Base-by-base conservation (phyloP, 2,113 vertebrate genomes). In the Telmatochromis sp. region DNA sequence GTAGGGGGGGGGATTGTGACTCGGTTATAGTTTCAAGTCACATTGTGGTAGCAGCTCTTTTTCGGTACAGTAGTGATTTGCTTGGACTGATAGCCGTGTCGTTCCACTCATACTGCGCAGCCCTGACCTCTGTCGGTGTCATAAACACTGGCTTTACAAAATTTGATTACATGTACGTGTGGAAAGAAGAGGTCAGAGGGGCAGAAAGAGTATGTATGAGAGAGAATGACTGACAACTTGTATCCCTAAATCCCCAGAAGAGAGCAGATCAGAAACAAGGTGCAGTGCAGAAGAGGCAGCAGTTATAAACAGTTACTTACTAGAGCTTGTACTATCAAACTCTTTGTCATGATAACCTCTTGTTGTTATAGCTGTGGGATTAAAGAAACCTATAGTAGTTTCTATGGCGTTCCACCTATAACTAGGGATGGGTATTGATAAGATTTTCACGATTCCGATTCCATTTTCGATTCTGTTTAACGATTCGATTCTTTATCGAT, bases 121-220 rank as follows among this genome's bases (percentile, higher is more conserved):
- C 58, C 50, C 65, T 81, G 89, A 90, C 88, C 89, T 85, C 89
- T 79, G 86, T 14, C 81, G 4, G n/a, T 21, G 54, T 86, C 89
- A 80, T 84, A 84, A 91, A 90, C 89, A 87, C 6, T 21, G 51
- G 82, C 83, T 85, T 86, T 73, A 78, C 19, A 81, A 60, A 79
- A 26, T 42, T 9, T 81, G 31, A 31, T 37, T 87, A 60, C 23
- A 54, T 58, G 50, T 60, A 58, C 7, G 13, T 60, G 83, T 73
- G 60, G 40, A 57, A 33, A 80, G 26, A 37, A 2, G 11, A 28
- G 60, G 86, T 47, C 35, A 63, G 21, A 8, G 17, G 75, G 81
- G 89, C 85, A 83, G 54, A 89, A 21, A 68, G 21, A 42, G 65
- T 42, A 57, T 26, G 13, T 28, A 57, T 79, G 28, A 82, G 9